Conservation (phyloP, 2,888 invertebrate genomes). For the Ischnura elegans region DNA sequence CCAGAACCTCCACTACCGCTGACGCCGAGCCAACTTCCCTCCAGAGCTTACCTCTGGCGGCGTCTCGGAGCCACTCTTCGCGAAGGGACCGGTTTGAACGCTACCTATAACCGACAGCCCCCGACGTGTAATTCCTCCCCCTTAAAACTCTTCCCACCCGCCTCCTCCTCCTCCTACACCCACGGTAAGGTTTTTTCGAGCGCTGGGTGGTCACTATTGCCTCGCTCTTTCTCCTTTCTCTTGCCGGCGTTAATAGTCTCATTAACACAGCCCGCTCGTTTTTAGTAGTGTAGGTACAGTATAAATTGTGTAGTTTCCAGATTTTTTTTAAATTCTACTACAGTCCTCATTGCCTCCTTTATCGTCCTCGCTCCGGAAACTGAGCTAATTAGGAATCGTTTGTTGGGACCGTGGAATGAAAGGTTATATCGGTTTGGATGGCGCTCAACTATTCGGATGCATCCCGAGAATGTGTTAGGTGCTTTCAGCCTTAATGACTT, state of each 20-base stretch:
- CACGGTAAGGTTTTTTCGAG: not conserved
- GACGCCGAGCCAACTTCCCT: too few species aligned
- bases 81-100: constrained; percentile 47
- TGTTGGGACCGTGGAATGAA: not conserved
- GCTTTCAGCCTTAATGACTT: too few species aligned
- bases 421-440: not conserved
- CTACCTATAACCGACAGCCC: constrained; percentile 14
- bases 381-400: not conserved
- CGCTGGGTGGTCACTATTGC: not conserved
- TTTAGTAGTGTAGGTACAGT: constrained; percentile 6
- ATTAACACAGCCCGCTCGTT: constrained; percentile 2
- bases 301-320: not conserved
- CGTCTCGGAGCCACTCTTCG: not conserved
- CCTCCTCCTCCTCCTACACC: not conserved
- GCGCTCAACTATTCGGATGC: not conserved
- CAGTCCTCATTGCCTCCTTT: not conserved
- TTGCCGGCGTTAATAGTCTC: constrained; percentile 17
- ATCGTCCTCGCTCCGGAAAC: not conserved
- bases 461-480: not conserved
- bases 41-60: not conserved
- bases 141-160: not conserved
- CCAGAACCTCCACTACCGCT: too few species aligned
- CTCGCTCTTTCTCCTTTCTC: not conserved
- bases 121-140: not conserved
- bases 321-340: not conserved